Percentiles rank a stretch among this genome's conserved stretches.
These are phyloP conservation scores for Lutraria lutraria DNA, from an alignment of 2,888 invertebrate genomes.

Conservation along the genomic window DNA sequence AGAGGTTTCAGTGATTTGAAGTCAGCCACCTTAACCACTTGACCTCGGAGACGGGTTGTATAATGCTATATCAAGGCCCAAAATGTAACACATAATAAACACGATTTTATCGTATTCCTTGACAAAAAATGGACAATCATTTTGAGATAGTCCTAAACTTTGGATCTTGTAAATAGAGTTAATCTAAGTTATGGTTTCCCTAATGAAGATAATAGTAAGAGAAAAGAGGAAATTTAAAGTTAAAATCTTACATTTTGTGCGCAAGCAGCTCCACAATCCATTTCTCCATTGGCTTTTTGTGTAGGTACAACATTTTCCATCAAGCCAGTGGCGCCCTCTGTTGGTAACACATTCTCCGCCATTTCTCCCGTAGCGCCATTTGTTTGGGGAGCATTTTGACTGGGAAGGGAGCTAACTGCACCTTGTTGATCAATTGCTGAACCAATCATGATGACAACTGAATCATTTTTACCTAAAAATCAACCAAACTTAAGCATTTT, in stretches of 20 bases:
- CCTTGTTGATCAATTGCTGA: conserved; percentile 54
- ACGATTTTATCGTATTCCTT: no score
- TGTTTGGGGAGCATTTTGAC: conserved; percentile 41
- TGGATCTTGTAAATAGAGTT: no score
- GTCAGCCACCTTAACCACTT: no score
- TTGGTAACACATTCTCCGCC: conserved; percentile 35
- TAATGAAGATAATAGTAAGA: no score
- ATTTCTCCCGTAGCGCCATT: conserved; percentile 53
- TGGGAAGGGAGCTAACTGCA: conserved; percentile 56
- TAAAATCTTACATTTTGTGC: conserved; percentile 52
- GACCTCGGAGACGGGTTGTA: no score
- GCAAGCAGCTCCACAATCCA: conserved; percentile 53
- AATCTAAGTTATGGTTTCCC: no score
- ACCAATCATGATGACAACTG: conserved; percentile 48
- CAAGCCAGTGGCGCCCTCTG: conserved; percentile 53
- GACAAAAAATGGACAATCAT: no score
- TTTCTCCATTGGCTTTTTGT: conserved; percentile 48
- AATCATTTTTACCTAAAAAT: conserved; percentile 28
- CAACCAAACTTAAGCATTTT: neutral
- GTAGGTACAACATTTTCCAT: conserved; percentile 31
- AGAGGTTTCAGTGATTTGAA: no score
- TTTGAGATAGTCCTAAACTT: no score
- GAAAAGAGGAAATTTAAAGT: neutral
- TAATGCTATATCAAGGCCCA: no score
- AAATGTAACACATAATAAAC: no score